Evolutionary conservation across 2,797 vertebrate species (phyloP).

Genomic region (Balearica regulorum): DNA sequence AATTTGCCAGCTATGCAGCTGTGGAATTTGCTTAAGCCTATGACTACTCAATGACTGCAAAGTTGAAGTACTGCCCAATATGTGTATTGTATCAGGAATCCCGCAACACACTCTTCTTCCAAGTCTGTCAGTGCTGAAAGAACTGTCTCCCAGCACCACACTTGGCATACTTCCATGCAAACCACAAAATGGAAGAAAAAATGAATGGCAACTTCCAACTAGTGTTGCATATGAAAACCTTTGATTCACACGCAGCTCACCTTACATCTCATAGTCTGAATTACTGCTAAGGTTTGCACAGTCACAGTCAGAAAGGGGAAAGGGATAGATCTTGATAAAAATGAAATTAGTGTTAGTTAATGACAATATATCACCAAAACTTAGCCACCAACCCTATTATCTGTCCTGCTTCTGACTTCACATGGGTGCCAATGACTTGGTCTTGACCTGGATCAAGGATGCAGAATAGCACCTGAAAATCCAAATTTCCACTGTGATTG

Average conservation of each 20-base stretch:
- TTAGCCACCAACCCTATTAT: neutral
- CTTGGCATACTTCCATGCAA: neutral
- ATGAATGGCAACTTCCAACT: neutral
- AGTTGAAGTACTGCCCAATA: neutral
- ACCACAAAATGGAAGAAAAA: neutral
- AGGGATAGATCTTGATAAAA: neutral
- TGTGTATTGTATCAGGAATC: neutral
- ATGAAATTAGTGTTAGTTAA: neutral
- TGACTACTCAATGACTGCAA: neutral
- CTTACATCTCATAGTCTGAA: neutral
- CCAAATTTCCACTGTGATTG: neutral
- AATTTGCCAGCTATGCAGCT: neutral
- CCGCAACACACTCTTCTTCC: neutral
- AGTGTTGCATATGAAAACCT: neutral
- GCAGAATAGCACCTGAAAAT: neutral
- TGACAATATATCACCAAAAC: neutral
- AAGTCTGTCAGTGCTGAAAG: neutral
- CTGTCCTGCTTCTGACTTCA: neutral
- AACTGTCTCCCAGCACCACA: neutral
- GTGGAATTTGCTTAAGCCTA: neutral
- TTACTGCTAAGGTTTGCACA: neutral
- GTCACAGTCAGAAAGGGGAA: neutral
- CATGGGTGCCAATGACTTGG: neutral
- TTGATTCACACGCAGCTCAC: fast-evolving
- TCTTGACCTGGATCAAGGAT: neutral